phyloP scores from a whole-genome alignment of 1,140 invertebrate genomes.

The Hermatobates lingyangjiaoensis region DNA sequence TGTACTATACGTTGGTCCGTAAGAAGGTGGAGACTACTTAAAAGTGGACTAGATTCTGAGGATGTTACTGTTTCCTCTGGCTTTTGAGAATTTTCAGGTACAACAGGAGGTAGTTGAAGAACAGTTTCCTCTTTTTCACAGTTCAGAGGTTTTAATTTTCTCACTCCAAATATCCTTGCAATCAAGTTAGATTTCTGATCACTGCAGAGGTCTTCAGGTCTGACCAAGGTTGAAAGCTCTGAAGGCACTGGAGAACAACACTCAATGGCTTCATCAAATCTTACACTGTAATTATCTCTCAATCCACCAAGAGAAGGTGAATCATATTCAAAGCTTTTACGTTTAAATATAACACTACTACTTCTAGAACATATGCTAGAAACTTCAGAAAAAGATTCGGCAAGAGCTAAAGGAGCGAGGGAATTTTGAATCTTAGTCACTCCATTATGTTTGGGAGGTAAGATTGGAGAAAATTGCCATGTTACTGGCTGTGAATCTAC shows the following conservation, averaged over 20 bases:
- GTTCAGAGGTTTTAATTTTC: neutral
- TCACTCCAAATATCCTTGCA: neutral
- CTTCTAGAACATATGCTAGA: constrained; percentile 37
- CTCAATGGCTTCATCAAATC: constrained; percentile 8
- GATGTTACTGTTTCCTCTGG: constrained; percentile 8
- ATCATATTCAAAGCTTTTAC: neutral
- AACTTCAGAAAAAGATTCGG: constrained; percentile 64
- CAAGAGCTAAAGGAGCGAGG: constrained; percentile 56
- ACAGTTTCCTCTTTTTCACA: neutral
- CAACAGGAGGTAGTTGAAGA: neutral
- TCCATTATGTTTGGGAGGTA: constrained; percentile 11
- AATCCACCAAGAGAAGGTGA: neutral
- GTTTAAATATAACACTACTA: neutral
- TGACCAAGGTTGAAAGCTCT: neutral
- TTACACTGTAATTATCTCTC: constrained; percentile 9
- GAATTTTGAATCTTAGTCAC: constrained; percentile 20
- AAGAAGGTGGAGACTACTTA: constrained; percentile 16
- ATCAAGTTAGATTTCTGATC: neutral
- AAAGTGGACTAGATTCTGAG: constrained; percentile 12
- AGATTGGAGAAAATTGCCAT: constrained; percentile 21
- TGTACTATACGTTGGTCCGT: constrained; percentile 13
- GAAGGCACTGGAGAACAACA: neutral
- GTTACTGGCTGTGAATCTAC: constrained; percentile 11
- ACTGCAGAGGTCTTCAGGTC: neutral
- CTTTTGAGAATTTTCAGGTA: neutral